Evolutionary conservation across 2,888 invertebrate genomes (phyloP), one percentile per base, ranked within the genome.

Genomic region (Antitype chi): DNA sequence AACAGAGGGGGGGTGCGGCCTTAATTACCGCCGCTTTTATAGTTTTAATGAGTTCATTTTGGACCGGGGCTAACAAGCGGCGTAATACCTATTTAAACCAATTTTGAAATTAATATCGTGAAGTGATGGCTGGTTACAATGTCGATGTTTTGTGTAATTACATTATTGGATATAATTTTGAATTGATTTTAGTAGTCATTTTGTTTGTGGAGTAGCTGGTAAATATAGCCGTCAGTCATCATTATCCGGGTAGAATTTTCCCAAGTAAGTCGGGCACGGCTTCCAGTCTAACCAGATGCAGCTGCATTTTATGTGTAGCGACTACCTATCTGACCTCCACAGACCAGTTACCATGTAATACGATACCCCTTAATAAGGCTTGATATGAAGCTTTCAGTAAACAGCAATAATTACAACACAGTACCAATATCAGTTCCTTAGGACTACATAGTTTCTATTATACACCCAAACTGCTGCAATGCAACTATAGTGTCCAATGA

Each of bases 31-130:
- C 97, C 96, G 97, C 97, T 97, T 97, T 97, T 97, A 97, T 97
- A 97, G 97, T 97, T 97, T 97, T 97, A 97, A 97, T 97, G 97
- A 97, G 97, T 97, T 97, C 97, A 97, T 97, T 96, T 96, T 95
- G 96, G 97, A 97, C 97, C 97, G 97, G 96, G 96, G 97, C 97
- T 97, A 97, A 97, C 96, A 96, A 96, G 96, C 96, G 95, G 90
- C 95, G 94, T 95, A 95, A 96, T 96, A 94, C 95, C 94, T 95
- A 96, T 96, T 96, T 96, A 95, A 96, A 96, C 93, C 96, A 96
- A 96, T 96, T 96, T 95, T 95, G 96, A 96, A 96, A 97, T 97
- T 96, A 97, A 96, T 96, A 96, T 94, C 93, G 88, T 78, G 13
- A 85, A 95, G 96, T 89, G 96, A 78, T 87, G 95, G 84, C 82